Evolutionary conservation across 2,113 vertebrate genomes (phyloP).

Genomic region (Oryzias celebensis): DNA sequence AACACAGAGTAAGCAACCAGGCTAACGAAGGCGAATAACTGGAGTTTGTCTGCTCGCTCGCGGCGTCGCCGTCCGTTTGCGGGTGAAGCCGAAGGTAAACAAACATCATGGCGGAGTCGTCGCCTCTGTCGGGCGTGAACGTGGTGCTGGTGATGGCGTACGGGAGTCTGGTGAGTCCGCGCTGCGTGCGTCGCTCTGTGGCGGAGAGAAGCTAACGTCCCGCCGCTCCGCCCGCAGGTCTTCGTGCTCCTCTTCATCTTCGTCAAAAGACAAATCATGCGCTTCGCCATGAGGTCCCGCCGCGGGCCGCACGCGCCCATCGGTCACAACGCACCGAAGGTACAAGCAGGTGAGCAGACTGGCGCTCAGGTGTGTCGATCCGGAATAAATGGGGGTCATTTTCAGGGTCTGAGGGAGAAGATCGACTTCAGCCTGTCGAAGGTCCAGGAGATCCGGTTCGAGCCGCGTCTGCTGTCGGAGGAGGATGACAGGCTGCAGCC

Average conservation of each 20-base stretch:
- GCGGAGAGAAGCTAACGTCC: not conserved
- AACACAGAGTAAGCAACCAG: not conserved
- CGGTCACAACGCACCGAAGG: conserved; percentile 96
- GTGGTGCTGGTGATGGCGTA: conserved; percentile 95
- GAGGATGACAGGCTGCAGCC: conserved; percentile 84
- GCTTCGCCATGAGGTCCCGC: conserved; percentile 96
- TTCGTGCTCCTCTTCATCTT: conserved; percentile 97
- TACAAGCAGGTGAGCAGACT: conserved; percentile 34
- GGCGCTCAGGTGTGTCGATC: too few relatives aligned
- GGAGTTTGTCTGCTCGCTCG: not conserved
- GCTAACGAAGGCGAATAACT: conserved; percentile 18
- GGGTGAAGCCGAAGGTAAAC: not conserved
- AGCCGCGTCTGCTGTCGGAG: conserved; percentile 85
- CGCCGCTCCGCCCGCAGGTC: conserved; percentile 76
- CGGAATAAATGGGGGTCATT: not conserved
- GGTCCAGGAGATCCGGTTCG: conserved; percentile 91
- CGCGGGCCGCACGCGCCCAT: conserved; percentile 92
- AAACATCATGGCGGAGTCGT: conserved; percentile 61
- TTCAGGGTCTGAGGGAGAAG: conserved; percentile 88
- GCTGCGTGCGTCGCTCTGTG: not conserved
- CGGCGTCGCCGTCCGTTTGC: not conserved
- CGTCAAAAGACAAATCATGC: conserved; percentile 97
- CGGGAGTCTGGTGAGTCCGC: conserved; percentile 88
- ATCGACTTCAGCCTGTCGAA: conserved; percentile 87
- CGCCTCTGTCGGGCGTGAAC: conserved; percentile 87